Base-by-base conservation (phyloP, 2,888 invertebrate genomes). In the Callyntrura guangdongensis region DNA sequence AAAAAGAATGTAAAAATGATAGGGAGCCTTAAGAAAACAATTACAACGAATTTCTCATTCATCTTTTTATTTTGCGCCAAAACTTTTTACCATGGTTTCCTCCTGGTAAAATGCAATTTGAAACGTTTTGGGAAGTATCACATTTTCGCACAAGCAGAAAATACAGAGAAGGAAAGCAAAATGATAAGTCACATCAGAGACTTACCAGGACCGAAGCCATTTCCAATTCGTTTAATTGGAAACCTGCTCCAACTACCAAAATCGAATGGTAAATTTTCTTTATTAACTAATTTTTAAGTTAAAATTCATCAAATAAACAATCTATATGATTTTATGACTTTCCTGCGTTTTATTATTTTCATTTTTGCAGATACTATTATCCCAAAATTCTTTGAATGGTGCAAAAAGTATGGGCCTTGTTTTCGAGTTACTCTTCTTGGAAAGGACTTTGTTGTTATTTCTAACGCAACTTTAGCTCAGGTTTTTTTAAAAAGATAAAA, bases 321-420 rank as follows among this genome's bases (percentile, higher is more conserved):
- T n/a, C n/a, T n/a, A n/a, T 11, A 36, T 69, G 27, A 25, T 69
- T 20, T n/a, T 4, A 69, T 0, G 8, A 20, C 27, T 59, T 59
- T 17, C 9, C 20, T 2, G 20, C 20, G 1, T 59, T 11, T 25
- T 11, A 27, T 12, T 25, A 25, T 25, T 4, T 25, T 27, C 27
- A n/a, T 59, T 59, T 2, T 17, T 59, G n/a, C 20, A 20, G 59
- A 20, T 59, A 17, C 2, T 6, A 14, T 36, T 1, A 69, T 69
- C 12, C n/a, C 69, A 12, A 69, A 36, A 14, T 36, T 11, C 27
- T 59, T 81, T 36, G 17, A 81, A 12, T 81, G 56, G 81, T n/a
- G n/a, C 9, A 1, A 25, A 27, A 83, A 83, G 22, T 83, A 83
- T 14, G 83, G 83, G 1, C 64, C 83, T 9, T 64, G 47, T 20